Percentiles rank a stretch among this genome's conserved stretches.
phyloP scores from a whole-genome alignment of 2,797 vertebrate species.

The Lepus townsendii region DNA sequence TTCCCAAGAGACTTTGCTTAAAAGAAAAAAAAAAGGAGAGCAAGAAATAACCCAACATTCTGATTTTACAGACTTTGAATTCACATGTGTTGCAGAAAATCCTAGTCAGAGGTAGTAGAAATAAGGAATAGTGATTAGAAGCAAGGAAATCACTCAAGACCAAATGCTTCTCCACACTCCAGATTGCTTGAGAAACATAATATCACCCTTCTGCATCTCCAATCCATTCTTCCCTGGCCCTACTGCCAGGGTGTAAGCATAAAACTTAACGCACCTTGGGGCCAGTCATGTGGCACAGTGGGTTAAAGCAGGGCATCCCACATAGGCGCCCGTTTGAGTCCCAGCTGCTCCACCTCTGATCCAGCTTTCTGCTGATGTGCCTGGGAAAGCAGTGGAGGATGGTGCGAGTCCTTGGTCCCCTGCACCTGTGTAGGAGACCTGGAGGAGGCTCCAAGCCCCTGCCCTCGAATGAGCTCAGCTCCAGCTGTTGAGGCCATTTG shows the following conservation, averaged over 20 bases:
- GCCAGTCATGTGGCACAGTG: too few relatives aligned
- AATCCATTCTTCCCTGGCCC: background rate
- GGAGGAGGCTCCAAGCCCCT: too few relatives aligned
- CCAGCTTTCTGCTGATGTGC: too few relatives aligned
- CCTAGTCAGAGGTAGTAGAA: background rate
- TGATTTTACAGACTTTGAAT: constrained; percentile 56
- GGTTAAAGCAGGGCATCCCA: too few relatives aligned
- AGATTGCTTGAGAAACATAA: background rate
- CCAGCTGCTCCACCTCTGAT: too few relatives aligned
- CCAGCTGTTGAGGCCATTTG: too few relatives aligned
- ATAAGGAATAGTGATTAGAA: background rate
- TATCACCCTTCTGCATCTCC: background rate
- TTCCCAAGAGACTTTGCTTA: constrained; percentile 38
- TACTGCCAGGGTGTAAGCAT: background rate
- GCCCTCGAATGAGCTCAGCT: too few relatives aligned
- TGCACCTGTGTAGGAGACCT: too few relatives aligned
- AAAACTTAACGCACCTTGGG: background rate
- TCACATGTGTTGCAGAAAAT: constrained; percentile 48
- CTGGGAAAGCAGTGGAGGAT: too few relatives aligned
- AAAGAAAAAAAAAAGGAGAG: background rate
- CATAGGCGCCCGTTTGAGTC: too few relatives aligned
- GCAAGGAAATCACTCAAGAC: background rate
- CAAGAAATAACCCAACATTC: constrained; percentile 30
- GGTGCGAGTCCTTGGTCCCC: too few relatives aligned
- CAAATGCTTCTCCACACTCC: background rate